Evolutionary conservation across 2,113 vertebrate species (phyloP), one percentile per base, ranked within the genome.

Genomic region (Ranitomeya variabilis): DNA sequence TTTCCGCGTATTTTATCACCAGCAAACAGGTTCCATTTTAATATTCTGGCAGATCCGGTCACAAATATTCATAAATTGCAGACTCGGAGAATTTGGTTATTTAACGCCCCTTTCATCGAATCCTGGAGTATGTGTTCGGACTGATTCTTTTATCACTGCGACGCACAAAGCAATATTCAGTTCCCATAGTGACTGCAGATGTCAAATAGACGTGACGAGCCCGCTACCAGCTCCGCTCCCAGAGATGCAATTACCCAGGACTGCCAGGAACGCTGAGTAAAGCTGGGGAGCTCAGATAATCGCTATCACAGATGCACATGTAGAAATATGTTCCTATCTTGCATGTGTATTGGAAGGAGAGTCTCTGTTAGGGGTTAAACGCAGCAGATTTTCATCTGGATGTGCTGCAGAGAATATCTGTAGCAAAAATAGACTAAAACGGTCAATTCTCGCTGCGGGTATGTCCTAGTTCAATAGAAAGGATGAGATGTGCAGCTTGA

Each of bases 131-230:
- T 54, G 45, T 55, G 21, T 18, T 12, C 23, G 37, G 66, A 83
- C 11, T 3, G 66, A 67, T 23, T 52, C 82, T 18, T 84, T 16
- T 45, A 83, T 83, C 82, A 26, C 15, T 11, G 18, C 45, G 8
- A 62, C 21, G 10, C 64, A 67, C 51, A 51, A 64, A 55, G 82
- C n/a, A 18, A 84, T 31, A 82, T n/a, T n/a, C n/a, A 18, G 82
- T 84, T 84, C 6, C 82, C 82, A 84, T 69, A 51, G 82, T 26
- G 64, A 69, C 51, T 16, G 66, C 23, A 69, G 52, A n/a, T n/a
- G 67, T 69, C 82, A 84, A 71, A 84, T 51, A 69, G 66, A 69
- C 23, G 26, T 60, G 57, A 64, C 31, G 71, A 18, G 66, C 9
- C 55, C 5, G 62, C 64, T 69, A 54, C 62, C n/a, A 23, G 82